Base-by-base conservation (phyloP, 2,888 invertebrate genomes). In the Tenthredo notha region DNA sequence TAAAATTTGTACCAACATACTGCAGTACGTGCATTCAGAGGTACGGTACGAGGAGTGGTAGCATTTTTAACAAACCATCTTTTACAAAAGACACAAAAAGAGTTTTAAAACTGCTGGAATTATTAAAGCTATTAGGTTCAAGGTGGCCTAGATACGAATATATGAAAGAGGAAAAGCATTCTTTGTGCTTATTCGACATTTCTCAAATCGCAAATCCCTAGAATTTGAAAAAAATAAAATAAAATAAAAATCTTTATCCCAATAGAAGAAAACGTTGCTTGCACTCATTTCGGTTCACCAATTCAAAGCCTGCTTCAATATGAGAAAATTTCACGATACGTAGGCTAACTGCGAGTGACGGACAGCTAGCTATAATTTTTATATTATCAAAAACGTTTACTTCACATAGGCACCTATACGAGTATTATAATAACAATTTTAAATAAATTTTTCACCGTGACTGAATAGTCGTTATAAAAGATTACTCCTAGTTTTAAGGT, bases 401-500 rank as follows among this genome's bases (percentile, higher is more conserved):
- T 25, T 9, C 25, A 25, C 10, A 25, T 61, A 61, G 25, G 61
- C 25, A 54, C n/a, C 6, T n/a, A 1, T 2, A n/a, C 18, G 6
- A 6, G 54, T 54, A 1, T 54, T 54, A 25, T 25, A 25, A 12
- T 61, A 61, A 0, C 18, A 67, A 33, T 67, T 33, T 33, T n/a
- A 43, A 7, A 74, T 37, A 43, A 40, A 29, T 43, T 74, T 43
- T n/a, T 2, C 43, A 43, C 72, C 43, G 43, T 74, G 43, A 43
- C 72, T n/a, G 43, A 43, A 40, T 12, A 40, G n/a, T 43, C 15
- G 72, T 43, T 10, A 74, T 43, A 74, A 43, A 74, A 74, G 43
- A 74, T 74, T 74, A 74, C 72, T 43, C 43, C 43, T 33, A 33
- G 67, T 67, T 2, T 43, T 74, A 43, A 74, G 72, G 72, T 74